phyloP scores from a whole-genome alignment of 2,113 vertebrate genomes.

The Eurypyga helias region DNA sequence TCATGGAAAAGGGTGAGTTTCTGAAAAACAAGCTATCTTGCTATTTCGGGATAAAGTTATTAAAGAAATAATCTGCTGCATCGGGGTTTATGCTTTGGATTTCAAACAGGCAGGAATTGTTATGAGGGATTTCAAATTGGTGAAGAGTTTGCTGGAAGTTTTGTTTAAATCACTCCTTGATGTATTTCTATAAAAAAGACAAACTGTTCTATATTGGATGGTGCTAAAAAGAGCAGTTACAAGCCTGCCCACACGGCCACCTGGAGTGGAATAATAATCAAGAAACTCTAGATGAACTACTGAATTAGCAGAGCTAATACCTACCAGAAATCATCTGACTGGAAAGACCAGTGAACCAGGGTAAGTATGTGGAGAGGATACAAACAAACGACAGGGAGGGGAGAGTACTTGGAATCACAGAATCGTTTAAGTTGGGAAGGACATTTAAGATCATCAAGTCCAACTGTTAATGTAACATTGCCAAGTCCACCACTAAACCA shows the following conservation, averaged over 20 bases:
- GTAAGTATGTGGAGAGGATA: not conserved
- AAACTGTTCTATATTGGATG: not conserved
- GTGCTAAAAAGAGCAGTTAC: constrained; percentile 58
- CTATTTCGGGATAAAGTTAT: not conserved
- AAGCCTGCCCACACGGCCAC: constrained; percentile 46
- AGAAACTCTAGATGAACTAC: constrained; percentile 49
- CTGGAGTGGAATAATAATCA: constrained; percentile 47
- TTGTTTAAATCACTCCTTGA: constrained; percentile 25
- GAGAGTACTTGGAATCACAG: not conserved
- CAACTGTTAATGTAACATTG: too few relatives aligned
- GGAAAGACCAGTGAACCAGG: not conserved
- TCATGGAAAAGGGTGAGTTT: not conserved
- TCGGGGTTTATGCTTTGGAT: not conserved
- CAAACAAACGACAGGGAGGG: not conserved
- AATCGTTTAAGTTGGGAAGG: too few relatives aligned
- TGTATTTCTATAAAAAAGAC: constrained; percentile 41
- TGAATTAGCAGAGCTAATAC: constrained; percentile 37
- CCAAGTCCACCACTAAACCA: too few relatives aligned
- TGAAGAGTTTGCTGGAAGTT: not conserved
- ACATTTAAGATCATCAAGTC: too few relatives aligned
- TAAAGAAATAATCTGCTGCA: not conserved
- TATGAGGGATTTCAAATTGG: not conserved
- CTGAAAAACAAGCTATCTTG: not conserved
- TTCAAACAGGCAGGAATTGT: not conserved
- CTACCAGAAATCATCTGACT: constrained; percentile 16